A percentile compares a stretch with the other conserved stretches of the same genome.
These are phyloP conservation scores for Labeo calbasu DNA, from an alignment of 2,797 vertebrate genomes.

Conservation along the genomic window DNA sequence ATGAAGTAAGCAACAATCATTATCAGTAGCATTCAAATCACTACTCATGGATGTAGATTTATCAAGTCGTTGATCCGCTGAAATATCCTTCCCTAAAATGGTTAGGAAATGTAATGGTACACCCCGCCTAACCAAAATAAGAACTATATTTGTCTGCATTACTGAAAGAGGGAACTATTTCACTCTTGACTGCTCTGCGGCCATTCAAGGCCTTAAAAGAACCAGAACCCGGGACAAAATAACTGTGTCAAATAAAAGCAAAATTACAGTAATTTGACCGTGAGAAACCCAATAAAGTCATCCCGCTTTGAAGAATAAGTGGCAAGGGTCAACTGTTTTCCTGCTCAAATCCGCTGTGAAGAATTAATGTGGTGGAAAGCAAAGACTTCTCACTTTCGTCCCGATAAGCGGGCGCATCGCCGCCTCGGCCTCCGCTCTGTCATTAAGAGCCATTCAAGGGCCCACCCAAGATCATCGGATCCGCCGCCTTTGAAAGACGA, in stretches of 20 bases:
- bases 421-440: conserved; percentile 50
- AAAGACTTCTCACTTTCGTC: conserved; percentile 48
- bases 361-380: conserved; percentile 53
- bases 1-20: conserved; percentile 14
- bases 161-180: conserved; percentile 82
- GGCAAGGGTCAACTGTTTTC: conserved; percentile 45
- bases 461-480: conserved; percentile 69
- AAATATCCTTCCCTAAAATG: conserved; percentile 87
- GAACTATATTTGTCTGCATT: conserved; percentile 85
- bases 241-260: conserved; percentile 51
- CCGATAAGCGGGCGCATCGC: conserved; percentile 53
- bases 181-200: conserved; percentile 63
- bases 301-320: conserved; percentile 36
- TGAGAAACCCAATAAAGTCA: conserved; percentile 51
- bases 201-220: conserved; percentile 47
- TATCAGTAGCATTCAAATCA: conserved; percentile 20
- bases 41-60: conserved; percentile 68
- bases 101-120: conserved; percentile 82
- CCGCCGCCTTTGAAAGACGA: conserved; percentile 71
- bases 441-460: conserved; percentile 67
- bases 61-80: conserved; percentile 41
- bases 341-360: conserved; percentile 41
- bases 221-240: conserved; percentile 46
- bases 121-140: conserved; percentile 77
- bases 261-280: conserved; percentile 64